phyloP scores from a whole-genome alignment of 2,797 vertebrate species.

The Microctenopoma stevenorrisi region DNA sequence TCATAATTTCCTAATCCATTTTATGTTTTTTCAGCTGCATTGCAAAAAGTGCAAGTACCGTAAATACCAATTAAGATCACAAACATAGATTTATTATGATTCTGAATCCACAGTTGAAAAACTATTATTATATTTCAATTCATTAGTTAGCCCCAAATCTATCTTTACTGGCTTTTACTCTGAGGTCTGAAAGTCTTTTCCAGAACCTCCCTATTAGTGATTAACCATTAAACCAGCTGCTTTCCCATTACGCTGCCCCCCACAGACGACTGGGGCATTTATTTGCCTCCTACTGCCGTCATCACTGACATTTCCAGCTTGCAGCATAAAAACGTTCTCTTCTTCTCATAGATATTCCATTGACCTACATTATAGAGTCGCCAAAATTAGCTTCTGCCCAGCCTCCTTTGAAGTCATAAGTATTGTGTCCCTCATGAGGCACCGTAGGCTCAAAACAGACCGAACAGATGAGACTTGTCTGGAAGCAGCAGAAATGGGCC shows the following conservation, averaged over 20 bases:
- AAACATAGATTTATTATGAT: too few species aligned
- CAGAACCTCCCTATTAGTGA: too few species aligned
- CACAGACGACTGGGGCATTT: neutral
- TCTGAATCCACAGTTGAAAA: too few species aligned
- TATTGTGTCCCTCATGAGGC: constrained; percentile 54
- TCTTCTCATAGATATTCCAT: constrained; percentile 32
- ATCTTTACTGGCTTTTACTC: neutral
- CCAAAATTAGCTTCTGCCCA: constrained; percentile 54
- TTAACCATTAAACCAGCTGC: too few species aligned
- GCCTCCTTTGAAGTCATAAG: constrained; percentile 56
- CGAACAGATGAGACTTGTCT: neutral
- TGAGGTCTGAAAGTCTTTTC: neutral
- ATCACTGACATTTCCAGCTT: neutral
- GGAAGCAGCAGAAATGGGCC: constrained; percentile 60
- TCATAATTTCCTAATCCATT: too few species aligned
- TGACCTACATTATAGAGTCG: constrained; percentile 66
- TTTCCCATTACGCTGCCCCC: too few species aligned
- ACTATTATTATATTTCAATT: neutral
- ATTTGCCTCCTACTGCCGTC: neutral
- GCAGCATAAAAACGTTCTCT: constrained; percentile 25
- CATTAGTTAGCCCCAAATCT: too few species aligned
- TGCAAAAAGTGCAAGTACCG: too few species aligned
- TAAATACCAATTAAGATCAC: too few species aligned
- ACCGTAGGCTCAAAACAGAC: constrained; percentile 48
- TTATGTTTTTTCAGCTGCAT: too few species aligned